Conservation (phyloP, 2,113 vertebrate genomes). For the Macquaria australasica region DNA sequence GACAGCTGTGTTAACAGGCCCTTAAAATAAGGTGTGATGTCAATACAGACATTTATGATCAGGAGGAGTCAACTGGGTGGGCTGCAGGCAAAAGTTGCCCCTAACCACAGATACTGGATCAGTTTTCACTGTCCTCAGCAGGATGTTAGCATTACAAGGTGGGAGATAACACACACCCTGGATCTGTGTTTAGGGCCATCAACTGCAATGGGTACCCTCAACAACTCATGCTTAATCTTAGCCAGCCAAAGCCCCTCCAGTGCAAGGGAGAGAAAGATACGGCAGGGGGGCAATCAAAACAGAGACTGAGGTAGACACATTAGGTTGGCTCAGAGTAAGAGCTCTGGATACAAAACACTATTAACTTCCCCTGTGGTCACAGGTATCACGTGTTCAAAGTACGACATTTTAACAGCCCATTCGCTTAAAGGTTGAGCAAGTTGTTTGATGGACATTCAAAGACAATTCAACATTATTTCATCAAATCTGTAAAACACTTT, state of each 20-base stretch:
- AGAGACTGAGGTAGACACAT: constrained; percentile 93
- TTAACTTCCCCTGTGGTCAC: constrained; percentile 72
- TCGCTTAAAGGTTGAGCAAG: constrained; percentile 51
- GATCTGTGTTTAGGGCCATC: constrained; percentile 70
- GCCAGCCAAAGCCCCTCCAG: constrained; percentile 75
- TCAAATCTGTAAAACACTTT: constrained; percentile 60
- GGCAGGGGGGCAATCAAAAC: constrained; percentile 74
- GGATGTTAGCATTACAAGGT: constrained; percentile 35
- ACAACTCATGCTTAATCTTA: constrained; percentile 72
- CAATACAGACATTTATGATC: constrained; percentile 76
- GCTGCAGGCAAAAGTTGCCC: constrained; percentile 69
- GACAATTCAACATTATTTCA: constrained; percentile 56
- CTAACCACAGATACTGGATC: constrained; percentile 73
- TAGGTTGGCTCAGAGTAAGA: constrained; percentile 81
- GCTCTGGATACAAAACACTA: constrained; percentile 76
- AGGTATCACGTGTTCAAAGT: constrained; percentile 62
- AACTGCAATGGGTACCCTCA: constrained; percentile 57
- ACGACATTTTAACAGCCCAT: constrained; percentile 63
- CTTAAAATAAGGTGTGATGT: constrained; percentile 81
- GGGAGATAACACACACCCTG: constrained; percentile 46
- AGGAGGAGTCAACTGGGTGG: constrained; percentile 75
- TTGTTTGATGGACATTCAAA: constrained; percentile 52
- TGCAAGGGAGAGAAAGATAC: constrained; percentile 71
- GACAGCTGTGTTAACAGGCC: constrained; percentile 78
- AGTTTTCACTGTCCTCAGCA: constrained; percentile 50